These are phyloP conservation scores for Calycopis cecrops DNA, from an alignment of 1,140 invertebrate genomes.

Conservation along the genomic window DNA sequence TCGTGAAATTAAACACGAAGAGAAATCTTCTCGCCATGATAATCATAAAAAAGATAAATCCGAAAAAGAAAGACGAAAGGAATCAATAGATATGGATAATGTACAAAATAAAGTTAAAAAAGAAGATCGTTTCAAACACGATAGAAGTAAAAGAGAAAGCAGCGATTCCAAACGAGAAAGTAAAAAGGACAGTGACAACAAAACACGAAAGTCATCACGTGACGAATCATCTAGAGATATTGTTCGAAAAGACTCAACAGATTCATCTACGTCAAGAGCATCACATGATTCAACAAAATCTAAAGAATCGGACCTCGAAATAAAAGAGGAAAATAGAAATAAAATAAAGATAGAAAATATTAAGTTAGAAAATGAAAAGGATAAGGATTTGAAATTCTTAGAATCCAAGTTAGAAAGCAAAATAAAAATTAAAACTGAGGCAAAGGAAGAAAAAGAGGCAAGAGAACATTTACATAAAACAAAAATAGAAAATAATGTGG, in stretches of 20 bases:
- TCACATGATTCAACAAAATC: conserved; percentile 65
- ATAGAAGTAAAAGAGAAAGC: conserved; percentile 50
- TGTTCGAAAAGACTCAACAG: conserved; percentile 70
- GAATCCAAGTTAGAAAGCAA: conserved; percentile 26
- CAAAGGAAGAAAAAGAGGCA: conserved; percentile 51
- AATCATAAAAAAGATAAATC: conserved; percentile 55
- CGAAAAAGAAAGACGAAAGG: conserved; percentile 57
- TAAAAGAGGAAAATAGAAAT: conserved; percentile 54
- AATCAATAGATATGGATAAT: conserved; percentile 40
- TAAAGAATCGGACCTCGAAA: conserved; percentile 65
- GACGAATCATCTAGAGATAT: conserved; percentile 66
- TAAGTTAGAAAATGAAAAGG: conserved; percentile 48
- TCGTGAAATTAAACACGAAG: conserved; percentile 51
- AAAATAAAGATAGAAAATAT: conserved; percentile 43
- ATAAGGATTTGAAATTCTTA: conserved; percentile 38
- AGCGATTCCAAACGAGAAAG: conserved; percentile 51
- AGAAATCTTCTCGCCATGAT: conserved; percentile 49
- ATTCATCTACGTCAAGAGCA: conserved; percentile 69
- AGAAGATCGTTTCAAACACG: conserved; percentile 59
- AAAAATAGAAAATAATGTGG: conserved; percentile 39
- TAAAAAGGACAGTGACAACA: conserved; percentile 51
- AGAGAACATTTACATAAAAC: conserved; percentile 36
- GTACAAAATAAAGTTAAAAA: conserved; percentile 44
- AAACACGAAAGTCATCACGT: conserved; percentile 62
- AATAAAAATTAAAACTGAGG: conserved; percentile 44